Evolutionary conservation across 2,888 invertebrate species (phyloP).

Genomic region (Leptothorax acervorum): DNA sequence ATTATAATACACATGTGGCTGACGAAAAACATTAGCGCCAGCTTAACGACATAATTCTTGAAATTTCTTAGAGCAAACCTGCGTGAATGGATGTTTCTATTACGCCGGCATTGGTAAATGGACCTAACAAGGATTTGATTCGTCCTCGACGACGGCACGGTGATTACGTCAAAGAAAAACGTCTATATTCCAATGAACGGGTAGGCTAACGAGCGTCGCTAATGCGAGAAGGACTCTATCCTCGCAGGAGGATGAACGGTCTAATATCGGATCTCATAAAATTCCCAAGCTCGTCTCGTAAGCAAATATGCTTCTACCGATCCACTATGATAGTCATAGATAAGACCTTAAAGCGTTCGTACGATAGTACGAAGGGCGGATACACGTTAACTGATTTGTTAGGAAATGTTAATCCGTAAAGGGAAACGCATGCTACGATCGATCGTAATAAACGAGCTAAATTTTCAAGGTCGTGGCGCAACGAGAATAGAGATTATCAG

Average conservation of each 20-base stretch:
- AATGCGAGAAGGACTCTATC: conserved; percentile 41
- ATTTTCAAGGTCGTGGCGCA: conserved; percentile 21
- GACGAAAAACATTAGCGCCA: conserved; percentile 17
- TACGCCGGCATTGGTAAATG: conserved; percentile 24
- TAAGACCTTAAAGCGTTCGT: conserved; percentile 46
- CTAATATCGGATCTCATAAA: conserved; percentile 49
- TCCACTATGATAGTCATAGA: conserved; percentile 38
- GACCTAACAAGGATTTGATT: conserved; percentile 44
- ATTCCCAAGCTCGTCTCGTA: conserved; percentile 34
- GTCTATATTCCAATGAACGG: background rate
- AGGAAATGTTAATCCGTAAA: conserved; percentile 35
- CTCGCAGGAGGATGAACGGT: conserved; percentile 17
- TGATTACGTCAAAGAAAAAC: conserved; percentile 28
- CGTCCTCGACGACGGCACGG: conserved; percentile 21
- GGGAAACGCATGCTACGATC: conserved; percentile 29
- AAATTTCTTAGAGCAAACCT: conserved; percentile 37
- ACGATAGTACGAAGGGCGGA: conserved; percentile 26
- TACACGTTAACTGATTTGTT: conserved; percentile 46
- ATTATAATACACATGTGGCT: background rate
- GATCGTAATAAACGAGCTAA: conserved; percentile 34
- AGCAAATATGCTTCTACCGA: conserved; percentile 40
- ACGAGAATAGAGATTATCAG: background rate
- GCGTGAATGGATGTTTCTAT: conserved; percentile 34
- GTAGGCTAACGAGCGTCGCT: conserved; percentile 45
- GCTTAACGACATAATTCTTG: conserved; percentile 39